A percentile compares a stretch with the other conserved stretches of the same genome.
Evolutionary conservation across 2,888 invertebrate species (phyloP).

Genomic region (Acheta domesticus): DNA sequence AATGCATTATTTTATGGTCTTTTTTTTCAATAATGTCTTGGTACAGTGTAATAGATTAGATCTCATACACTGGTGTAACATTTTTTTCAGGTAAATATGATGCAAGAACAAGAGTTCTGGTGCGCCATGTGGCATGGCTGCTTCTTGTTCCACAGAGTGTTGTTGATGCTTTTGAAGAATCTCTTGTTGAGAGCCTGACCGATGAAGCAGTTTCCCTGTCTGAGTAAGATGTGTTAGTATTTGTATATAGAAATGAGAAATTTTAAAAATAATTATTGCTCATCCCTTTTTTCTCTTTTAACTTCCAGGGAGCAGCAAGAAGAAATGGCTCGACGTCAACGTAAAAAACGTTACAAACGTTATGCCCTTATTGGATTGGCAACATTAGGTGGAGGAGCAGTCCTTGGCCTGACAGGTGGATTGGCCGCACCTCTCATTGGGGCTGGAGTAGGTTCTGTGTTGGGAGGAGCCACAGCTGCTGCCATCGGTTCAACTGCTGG

Average conservation of each 20-base stretch:
- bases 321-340: slow-evolving; percentile 49
- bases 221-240: slow-evolving; percentile 25
- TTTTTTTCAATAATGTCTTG: not conserved
- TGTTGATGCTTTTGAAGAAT: slow-evolving; percentile 58
- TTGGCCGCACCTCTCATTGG: slow-evolving; percentile 62
- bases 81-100: slow-evolving; percentile 57
- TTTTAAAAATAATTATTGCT: no score
- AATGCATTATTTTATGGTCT: not conserved
- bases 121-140: slow-evolving; percentile 54
- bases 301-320: slow-evolving; percentile 51
- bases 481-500: slow-evolving; percentile 53
- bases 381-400: slow-evolving; percentile 60
- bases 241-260: no score
- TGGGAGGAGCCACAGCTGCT: slow-evolving; percentile 49
- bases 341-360: slow-evolving; percentile 56
- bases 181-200: slow-evolving; percentile 53
- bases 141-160: slow-evolving; percentile 54
- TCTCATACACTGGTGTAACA: not conserved
- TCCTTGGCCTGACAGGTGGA: slow-evolving; percentile 64
- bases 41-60: not conserved
- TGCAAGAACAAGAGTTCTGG: slow-evolving; percentile 57
- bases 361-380: slow-evolving; percentile 62
- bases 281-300: no score
- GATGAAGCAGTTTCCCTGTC: slow-evolving; percentile 27
- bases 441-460: slow-evolving; percentile 52